Conservation (phyloP, 1,140 invertebrate genomes). For the Saccostrea glomerata region DNA sequence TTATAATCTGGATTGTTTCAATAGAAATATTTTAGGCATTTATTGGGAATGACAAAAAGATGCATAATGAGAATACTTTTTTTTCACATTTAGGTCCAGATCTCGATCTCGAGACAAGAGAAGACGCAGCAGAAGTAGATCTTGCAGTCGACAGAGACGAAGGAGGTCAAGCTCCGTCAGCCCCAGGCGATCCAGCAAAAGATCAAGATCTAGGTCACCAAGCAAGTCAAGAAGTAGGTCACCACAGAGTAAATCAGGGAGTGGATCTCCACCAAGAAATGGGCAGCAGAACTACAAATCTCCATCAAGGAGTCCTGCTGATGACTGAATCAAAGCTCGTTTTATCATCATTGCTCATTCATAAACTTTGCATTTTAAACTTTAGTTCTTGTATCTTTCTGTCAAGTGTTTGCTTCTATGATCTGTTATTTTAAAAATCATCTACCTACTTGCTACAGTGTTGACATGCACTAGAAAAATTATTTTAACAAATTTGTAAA, state of each 20-base stretch:
- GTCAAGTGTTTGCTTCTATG: too few relatives aligned
- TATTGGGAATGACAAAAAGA: not conserved
- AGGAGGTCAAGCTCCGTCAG: not conserved
- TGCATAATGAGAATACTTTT: not conserved
- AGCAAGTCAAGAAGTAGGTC: conserved; percentile 36
- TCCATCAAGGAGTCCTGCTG: not conserved
- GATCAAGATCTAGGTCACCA: not conserved
- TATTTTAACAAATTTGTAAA: too few relatives aligned
- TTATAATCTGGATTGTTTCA: too few relatives aligned
- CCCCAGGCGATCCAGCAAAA: not conserved
- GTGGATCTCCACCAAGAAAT: conserved; percentile 18
- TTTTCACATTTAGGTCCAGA: not conserved
- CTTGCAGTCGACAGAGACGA: not conserved
- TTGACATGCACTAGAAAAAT: too few relatives aligned
- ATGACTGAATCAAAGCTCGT: not conserved
- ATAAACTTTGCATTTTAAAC: not conserved
- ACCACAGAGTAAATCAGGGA: conserved; percentile 24
- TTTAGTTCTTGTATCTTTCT: too few relatives aligned
- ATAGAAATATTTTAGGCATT: too few relatives aligned
- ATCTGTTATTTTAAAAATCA: too few relatives aligned
- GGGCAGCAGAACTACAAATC: conserved; percentile 8
- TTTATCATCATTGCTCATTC: not conserved
- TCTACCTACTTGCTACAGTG: too few relatives aligned
- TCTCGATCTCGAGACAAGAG: not conserved
- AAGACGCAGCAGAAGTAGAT: not conserved